Evolutionary conservation across 2,888 invertebrate genomes (phyloP).

Genomic region (Coelogynopora nodosa): DNA sequence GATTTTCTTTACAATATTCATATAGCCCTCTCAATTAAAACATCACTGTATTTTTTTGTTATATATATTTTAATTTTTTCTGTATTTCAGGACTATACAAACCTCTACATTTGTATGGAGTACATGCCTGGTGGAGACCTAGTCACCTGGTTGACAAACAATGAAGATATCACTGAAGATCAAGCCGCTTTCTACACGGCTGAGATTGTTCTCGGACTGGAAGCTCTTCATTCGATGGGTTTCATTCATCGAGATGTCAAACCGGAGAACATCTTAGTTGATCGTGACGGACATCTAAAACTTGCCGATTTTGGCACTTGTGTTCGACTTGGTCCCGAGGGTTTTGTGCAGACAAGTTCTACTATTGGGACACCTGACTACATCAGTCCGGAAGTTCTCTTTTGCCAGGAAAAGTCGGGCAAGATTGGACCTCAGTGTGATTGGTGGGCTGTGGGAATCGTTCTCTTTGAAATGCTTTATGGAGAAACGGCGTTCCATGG

Average conservation of each 20-base stretch:
- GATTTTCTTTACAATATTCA: too few relatives aligned
- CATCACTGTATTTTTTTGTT: too few relatives aligned
- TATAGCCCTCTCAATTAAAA: too few relatives aligned
- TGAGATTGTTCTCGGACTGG: constrained; percentile 25
- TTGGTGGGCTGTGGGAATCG: constrained; percentile 58
- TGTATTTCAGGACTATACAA: constrained; percentile 24
- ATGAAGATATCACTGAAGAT: constrained; percentile 23
- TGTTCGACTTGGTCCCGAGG: constrained; percentile 37
- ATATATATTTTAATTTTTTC: too few relatives aligned
- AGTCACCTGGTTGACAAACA: constrained; percentile 38
- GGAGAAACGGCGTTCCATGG: constrained; percentile 96
- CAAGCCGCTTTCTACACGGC: constrained; percentile 28
- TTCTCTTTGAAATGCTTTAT: constrained; percentile 90
- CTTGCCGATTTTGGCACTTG: constrained; percentile 39
- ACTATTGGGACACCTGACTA: constrained; percentile 41
- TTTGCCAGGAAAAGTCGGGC: background rate
- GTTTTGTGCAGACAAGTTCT: constrained; percentile 9
- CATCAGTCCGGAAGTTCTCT: constrained; percentile 36
- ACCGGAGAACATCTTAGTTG: constrained; percentile 95
- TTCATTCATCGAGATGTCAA: constrained; percentile 73
- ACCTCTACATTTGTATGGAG: constrained; percentile 40
- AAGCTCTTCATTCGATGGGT: constrained; percentile 9
- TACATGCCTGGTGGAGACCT: constrained; percentile 40
- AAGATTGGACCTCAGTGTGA: constrained; percentile 34
- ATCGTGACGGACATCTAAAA: constrained; percentile 89